A percentile compares a stretch with the other conserved stretches of the same genome.
Evolutionary conservation across 1,140 invertebrate species (phyloP).

Genomic region (Xylocopa sonorina): DNA sequence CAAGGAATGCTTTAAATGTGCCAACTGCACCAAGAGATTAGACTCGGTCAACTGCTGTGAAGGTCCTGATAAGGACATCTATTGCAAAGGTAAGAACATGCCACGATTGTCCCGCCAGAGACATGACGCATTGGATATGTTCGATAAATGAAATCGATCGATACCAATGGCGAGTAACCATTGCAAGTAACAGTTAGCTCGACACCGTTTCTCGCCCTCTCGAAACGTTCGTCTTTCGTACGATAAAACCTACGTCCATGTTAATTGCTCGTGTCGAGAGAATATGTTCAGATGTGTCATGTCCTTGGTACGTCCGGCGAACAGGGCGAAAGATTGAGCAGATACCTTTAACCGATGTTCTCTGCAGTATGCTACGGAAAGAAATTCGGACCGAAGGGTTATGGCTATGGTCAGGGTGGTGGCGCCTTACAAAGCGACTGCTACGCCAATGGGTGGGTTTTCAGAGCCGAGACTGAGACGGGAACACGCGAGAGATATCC

Average conservation of each 20-base stretch:
- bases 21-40: constrained; percentile 95
- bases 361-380: constrained; percentile 95
- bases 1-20: constrained; percentile 97
- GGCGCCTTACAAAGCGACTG: constrained; percentile 94
- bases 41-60: constrained; percentile 98
- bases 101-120: background rate
- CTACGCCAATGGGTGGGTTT: constrained; percentile 87
- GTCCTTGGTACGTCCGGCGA: constrained; percentile 11
- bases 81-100: constrained; percentile 93
- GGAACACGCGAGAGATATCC: constrained; percentile 69
- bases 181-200: no score
- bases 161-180: no score
- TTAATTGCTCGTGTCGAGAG: no score
- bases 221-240: no score
- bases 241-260: no score
- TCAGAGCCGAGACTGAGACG: constrained; percentile 67
- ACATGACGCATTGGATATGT: constrained; percentile 19
- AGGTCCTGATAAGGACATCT: constrained; percentile 97
- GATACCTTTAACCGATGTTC: constrained; percentile 75
- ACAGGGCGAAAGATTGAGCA: constrained; percentile 44
- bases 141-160: background rate
- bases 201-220: no score
- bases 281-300: no score
- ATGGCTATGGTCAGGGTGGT: constrained; percentile 95
- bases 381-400: constrained; percentile 96